Evolutionary conservation across 2,113 vertebrate species (phyloP).

Genomic region (Phaetusa simplex): DNA sequence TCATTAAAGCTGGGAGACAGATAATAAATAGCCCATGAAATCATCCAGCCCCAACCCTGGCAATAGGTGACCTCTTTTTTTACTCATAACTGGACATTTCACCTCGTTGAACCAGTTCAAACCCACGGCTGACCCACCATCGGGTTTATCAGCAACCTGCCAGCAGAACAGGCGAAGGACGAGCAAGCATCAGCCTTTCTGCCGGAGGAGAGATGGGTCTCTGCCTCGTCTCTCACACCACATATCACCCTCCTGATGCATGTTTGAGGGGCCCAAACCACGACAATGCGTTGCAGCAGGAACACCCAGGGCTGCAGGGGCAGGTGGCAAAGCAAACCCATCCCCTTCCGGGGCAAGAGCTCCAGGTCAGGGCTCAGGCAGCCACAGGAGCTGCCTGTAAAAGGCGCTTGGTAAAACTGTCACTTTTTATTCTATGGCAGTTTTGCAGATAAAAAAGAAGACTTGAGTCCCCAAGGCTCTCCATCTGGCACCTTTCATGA

Average conservation of each 20-base stretch:
- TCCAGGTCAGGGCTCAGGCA: not conserved
- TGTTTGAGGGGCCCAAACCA: too few species aligned
- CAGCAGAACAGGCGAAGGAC: not conserved
- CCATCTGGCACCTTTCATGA: slow-evolving; percentile 23
- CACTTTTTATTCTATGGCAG: not conserved
- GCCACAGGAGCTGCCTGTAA: not conserved
- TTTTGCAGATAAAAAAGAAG: slow-evolving; percentile 12
- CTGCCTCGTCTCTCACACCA: not conserved
- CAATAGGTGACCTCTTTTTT: not conserved
- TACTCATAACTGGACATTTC: not conserved
- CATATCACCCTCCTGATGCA: rapidly evolving
- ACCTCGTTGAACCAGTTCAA: not conserved
- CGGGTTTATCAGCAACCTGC: not conserved
- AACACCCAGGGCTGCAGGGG: not conserved
- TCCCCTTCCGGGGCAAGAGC: rapidly evolving
- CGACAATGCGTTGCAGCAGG: not conserved
- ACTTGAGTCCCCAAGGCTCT: not conserved
- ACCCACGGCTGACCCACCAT: not conserved
- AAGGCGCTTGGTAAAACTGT: not conserved
- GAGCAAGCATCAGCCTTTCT: not conserved
- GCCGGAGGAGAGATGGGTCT: not conserved
- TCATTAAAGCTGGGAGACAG: not conserved
- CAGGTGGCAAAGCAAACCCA: not conserved
- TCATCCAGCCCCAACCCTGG: not conserved
- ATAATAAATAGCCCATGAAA: not conserved